Base-by-base conservation (phyloP, 2,113 vertebrate species). In the Bagarius yarrelli region DNA sequence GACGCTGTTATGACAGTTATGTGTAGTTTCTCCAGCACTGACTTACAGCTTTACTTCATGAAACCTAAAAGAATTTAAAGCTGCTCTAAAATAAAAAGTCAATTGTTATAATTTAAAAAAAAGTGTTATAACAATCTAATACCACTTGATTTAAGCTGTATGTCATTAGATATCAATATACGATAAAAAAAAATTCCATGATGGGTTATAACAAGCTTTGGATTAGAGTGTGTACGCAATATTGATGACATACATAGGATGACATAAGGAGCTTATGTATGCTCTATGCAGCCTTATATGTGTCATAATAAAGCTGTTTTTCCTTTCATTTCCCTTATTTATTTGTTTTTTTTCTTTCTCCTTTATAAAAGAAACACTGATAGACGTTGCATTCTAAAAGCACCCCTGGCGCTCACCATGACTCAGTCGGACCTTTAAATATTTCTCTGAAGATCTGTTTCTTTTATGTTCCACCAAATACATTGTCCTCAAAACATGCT, bases 391-490 rank as follows among this genome's bases (percentile, higher is more conserved):
- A 52, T 21, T 63, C 14, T 40, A 52, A 30, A 44, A 63, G 21
- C 25, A 23, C 18, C n/a, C n/a, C n/a, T n/a, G n/a, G 9, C 57
- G 18, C 27, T 13, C 8, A 32, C 32, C 8, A 40, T 74, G 57
- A 74, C 11, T 74, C n/a, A 56, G 70, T 40, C 52, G 52, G 5
- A 18, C 8, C 19, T 25, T 34, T n/a, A 30, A 74, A 64, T 55
- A 50, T 23, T 61, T 23, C 11, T 66, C 50, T n/a, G 30, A 64
- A 81, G 56, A 34, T 34, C 19, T 23, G 52, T 19, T 30, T 47
- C n/a, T 74, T 81, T 81, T 52, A 81, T 56, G 71, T 81, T 56
- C 60, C 18, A 66, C 55, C 60, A 73, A 61, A 56, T 15, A 63
- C 21, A 36, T 19, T 64, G 47, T 81, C 44, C 69, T 63, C 34